Evolutionary conservation across 2,888 invertebrate genomes (phyloP).

Genomic region (Dryadula phaetusa): DNA sequence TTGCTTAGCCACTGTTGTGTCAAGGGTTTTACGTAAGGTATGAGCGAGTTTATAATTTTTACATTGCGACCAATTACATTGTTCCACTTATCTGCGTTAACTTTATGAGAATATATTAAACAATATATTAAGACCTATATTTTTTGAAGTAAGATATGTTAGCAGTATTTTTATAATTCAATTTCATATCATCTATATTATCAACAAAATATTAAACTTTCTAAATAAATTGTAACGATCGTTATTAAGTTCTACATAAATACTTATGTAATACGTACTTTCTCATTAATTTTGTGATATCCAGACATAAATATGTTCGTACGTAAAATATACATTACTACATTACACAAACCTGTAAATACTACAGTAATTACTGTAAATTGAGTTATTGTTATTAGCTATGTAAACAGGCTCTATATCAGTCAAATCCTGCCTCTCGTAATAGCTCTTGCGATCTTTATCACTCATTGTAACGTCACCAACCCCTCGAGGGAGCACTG

Average conservation of each 20-base stretch:
- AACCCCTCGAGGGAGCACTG: conserved; percentile 45
- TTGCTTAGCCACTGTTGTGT: conserved; percentile 64
- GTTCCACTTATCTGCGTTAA: conserved; percentile 16
- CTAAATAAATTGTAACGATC: not conserved
- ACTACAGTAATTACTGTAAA: conserved; percentile 85
- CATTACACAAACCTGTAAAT: conserved; percentile 73
- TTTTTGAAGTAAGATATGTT: not conserved
- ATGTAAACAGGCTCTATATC: conserved; percentile 67
- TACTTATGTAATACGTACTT: not conserved
- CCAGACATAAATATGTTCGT: not conserved
- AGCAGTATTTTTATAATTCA: not conserved
- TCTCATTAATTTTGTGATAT: not conserved
- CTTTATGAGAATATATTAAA: conserved; percentile 15
- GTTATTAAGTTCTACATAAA: not conserved
- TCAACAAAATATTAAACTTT: not conserved
- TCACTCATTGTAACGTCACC: conserved; percentile 68
- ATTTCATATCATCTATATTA: not conserved
- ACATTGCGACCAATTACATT: conserved; percentile 52
- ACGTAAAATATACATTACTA: not conserved
- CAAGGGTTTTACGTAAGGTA: conserved; percentile 76
- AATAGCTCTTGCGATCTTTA: conserved; percentile 66
- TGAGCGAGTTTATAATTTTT: conserved; percentile 67
- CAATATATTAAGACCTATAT: conserved; percentile 2
- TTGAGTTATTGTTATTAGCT: conserved; percentile 75
- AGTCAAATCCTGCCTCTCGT: conserved; percentile 63